Percentiles rank a stretch among this genome's conserved stretches.
These are phyloP conservation scores for Aurelia aurita complex sp. Pacific DNA, from an alignment of 30 jellyfish, hydroid and myxozoan species.

Conservation along the genomic window DNA sequence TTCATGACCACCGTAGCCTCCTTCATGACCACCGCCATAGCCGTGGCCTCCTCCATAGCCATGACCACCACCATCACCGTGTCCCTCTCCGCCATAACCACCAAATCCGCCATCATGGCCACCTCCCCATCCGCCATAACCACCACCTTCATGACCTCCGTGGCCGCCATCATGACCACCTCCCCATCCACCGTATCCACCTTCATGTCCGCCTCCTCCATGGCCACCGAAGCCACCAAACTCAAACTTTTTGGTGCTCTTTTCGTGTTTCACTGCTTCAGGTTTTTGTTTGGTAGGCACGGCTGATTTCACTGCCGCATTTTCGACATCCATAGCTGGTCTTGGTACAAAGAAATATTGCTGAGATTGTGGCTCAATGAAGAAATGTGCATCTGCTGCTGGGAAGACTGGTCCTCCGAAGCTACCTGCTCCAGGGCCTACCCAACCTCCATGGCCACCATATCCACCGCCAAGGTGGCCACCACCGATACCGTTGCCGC, in stretches of 20 bases:
- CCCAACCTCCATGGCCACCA: constrained; percentile 67
- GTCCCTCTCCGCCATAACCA: constrained; percentile 23
- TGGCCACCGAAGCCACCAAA: constrained; percentile 74
- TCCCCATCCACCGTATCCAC: constrained; percentile 31
- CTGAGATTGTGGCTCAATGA: constrained; percentile 24
- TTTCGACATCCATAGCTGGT: constrained; percentile 26
- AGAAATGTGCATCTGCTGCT: constrained; percentile 60
- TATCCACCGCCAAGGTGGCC: constrained; percentile 12
- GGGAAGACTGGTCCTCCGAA: constrained; percentile 73
- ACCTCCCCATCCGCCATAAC: constrained; percentile 44
- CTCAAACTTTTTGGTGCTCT: constrained; percentile 79
- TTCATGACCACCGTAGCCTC: constrained; percentile 53
- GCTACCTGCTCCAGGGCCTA: constrained; percentile 72
- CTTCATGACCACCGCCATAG: constrained; percentile 66
- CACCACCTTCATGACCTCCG: constrained; percentile 50
- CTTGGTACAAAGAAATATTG: constrained; percentile 32
- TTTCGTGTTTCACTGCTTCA: constrained; percentile 54
- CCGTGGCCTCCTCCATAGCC: constrained; percentile 87
- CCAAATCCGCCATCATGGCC: constrained; percentile 72
- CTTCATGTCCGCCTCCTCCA: constrained; percentile 45
- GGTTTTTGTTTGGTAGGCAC: constrained; percentile 50
- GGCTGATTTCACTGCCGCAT: constrained; percentile 37
- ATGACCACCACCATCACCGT: constrained; percentile 48
- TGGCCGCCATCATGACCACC: constrained; percentile 66
- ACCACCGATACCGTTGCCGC: constrained; percentile 24